Percentiles rank a stretch among this genome's conserved stretches.
Conservation (phyloP, 1,140 invertebrate genomes). For the Octopus bimaculoides region DNA sequence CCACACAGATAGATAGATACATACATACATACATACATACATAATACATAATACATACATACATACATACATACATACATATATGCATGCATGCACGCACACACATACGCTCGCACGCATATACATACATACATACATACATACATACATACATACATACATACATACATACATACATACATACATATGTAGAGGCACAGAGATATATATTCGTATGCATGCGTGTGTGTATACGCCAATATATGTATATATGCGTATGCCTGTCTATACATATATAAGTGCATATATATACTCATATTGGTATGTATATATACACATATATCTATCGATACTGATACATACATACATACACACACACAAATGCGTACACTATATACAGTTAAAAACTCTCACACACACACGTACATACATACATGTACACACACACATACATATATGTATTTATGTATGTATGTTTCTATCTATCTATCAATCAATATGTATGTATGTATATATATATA, state of each 20-base stretch:
- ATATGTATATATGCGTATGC: not conserved
- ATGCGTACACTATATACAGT: not conserved
- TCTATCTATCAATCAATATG: too few relatives aligned
- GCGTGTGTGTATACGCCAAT: not conserved
- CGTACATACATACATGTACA: not conserved
- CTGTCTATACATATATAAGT: not conserved
- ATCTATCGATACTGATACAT: not conserved
- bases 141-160: not conserved
- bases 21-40: not conserved
- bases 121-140: not conserved
- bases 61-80: not conserved
- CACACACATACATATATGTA: not conserved
- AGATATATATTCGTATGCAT: not conserved
- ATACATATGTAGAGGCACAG: not conserved
- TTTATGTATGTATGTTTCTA: too few relatives aligned
- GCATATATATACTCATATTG: not conserved
- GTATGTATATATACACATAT: not conserved
- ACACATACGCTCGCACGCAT: not conserved
- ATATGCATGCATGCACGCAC: not conserved
- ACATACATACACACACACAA: not conserved
- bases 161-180: not conserved
- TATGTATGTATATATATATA: too few relatives aligned
- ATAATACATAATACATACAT: not conserved
- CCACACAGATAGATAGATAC: not conserved
- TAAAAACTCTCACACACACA: not conserved